Evolutionary conservation across 1,140 invertebrate genomes (phyloP).

Genomic region (Atopsyche davidsoni): DNA sequence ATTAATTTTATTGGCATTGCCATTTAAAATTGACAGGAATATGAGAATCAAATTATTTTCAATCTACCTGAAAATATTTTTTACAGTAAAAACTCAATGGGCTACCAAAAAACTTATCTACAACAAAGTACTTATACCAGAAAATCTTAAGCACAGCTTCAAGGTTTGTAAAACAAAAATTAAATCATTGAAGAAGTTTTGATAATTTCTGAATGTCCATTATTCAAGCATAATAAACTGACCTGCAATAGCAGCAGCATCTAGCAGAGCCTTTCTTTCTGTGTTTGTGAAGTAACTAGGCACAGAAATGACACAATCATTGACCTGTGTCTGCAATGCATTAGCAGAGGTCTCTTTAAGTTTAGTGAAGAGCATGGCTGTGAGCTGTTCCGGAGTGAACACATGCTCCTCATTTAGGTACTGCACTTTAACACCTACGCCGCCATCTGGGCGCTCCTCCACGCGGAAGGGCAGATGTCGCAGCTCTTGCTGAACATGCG

Average conservation of each 20-base stretch:
- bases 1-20: no score
- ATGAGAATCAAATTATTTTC: no score
- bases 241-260: slow-evolving; percentile 78
- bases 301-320: slow-evolving; percentile 96
- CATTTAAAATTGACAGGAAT: no score
- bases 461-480: slow-evolving; percentile 70
- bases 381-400: slow-evolving; percentile 87
- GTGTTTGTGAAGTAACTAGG: slow-evolving; percentile 92
- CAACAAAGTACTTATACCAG: no score
- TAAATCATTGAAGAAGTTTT: no score
- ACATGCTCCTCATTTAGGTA: slow-evolving; percentile 80
- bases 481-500: slow-evolving; percentile 75
- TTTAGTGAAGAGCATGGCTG: slow-evolving; percentile 96
- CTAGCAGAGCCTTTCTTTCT: slow-evolving; percentile 84
- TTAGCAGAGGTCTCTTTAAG: slow-evolving; percentile 85
- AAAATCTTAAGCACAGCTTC: no score
- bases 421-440: slow-evolving; percentile 76
- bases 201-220: no score
- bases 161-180: background rate
- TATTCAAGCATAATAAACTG: slow-evolving; percentile 25
- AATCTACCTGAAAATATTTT: no score
- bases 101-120: no score
- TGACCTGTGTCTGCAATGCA: slow-evolving; percentile 84
- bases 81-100: no score
- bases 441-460: slow-evolving; percentile 61